Evolutionary conservation across 2,797 vertebrate species (phyloP), one percentile per base, ranked within the genome.

Genomic region (Urosaurus nigricauda): DNA sequence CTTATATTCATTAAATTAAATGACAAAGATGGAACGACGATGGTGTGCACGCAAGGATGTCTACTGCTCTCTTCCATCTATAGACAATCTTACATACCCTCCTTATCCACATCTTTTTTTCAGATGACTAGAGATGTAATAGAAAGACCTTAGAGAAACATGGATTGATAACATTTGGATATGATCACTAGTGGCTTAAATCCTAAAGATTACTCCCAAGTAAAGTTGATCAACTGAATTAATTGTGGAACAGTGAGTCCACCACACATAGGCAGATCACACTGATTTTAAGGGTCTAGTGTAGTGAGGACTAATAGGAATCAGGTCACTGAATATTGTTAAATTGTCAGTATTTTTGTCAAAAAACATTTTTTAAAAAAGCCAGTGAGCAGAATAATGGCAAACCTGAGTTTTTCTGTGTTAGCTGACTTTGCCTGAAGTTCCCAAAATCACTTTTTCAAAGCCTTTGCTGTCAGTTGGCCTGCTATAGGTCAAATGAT

Each of bases 1-100:
- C 80, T 95, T 93, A 93, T 21, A 89, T 4, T 92, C 90, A 95
- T 94, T 95, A 84, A 84, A 92, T 88, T 83, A 91, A 93, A 91
- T 29, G 58, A 92, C 40, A 93, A 92, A 92, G 91, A 95, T 90
- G 92, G 93, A 3, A 89, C 91, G 84, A 81, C 83, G 56, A 75
- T 71, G 89, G 32, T 83, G 74, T 40, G 13, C 56, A 13, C 40
- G 8, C 8, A 37, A n/a, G 63, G 82, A 24, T 1, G 40, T 26
- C 21, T 26, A 26, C 43, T 11, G 21, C 37, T 89, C n/a, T 11
- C 11, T 8, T 0, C 1, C 35, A 60, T 75, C 7, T 29, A n/a
- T 14, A 29, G 26, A 63, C 40, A 80, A 26, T 68, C 65, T 24
- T 68, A 24, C 63, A 68, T 68, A 63, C 19, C 5, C 53, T 56